Evolutionary conservation across 2,797 vertebrate genomes (phyloP).

Genomic region (Molossus alvarezi): DNA sequence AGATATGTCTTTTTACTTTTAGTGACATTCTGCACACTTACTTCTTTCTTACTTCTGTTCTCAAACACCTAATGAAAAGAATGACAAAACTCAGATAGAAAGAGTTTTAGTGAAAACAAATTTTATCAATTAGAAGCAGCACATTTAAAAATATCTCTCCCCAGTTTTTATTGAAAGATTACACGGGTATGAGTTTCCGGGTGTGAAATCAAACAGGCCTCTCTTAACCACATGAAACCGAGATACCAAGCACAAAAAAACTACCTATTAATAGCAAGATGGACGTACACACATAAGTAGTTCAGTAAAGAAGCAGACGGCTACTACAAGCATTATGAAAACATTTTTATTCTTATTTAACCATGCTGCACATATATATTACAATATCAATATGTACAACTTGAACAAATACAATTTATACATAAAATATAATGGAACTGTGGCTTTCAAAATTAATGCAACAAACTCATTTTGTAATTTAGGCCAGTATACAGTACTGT

Average conservation of each 20-base stretch:
- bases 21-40: not conserved
- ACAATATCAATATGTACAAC: slow-evolving; percentile 87
- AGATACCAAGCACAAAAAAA: not conserved
- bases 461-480: slow-evolving; percentile 72
- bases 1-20: not conserved
- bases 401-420: slow-evolving; percentile 80
- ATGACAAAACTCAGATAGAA: not conserved
- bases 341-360: slow-evolving; percentile 88
- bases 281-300: not conserved
- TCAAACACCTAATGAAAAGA: slow-evolving; percentile 29
- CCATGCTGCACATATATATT: slow-evolving; percentile 86
- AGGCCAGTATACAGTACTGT: slow-evolving; percentile 69
- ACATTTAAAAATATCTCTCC: slow-evolving; percentile 34
- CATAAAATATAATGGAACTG: slow-evolving; percentile 79
- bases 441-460: slow-evolving; percentile 80
- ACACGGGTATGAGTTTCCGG: not conserved
- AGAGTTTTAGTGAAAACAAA: slow-evolving; percentile 38
- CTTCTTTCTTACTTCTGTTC: slow-evolving; percentile 36
- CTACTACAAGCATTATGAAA: slow-evolving; percentile 48
- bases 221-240: not conserved
- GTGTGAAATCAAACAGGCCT: not conserved
- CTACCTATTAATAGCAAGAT: not conserved
- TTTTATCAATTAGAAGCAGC: slow-evolving; percentile 51
- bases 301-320: slow-evolving; percentile 14
- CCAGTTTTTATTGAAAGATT: slow-evolving; percentile 37